Base-by-base conservation (phyloP, 2,113 vertebrate species). In the Dermatemys mawii region DNA sequence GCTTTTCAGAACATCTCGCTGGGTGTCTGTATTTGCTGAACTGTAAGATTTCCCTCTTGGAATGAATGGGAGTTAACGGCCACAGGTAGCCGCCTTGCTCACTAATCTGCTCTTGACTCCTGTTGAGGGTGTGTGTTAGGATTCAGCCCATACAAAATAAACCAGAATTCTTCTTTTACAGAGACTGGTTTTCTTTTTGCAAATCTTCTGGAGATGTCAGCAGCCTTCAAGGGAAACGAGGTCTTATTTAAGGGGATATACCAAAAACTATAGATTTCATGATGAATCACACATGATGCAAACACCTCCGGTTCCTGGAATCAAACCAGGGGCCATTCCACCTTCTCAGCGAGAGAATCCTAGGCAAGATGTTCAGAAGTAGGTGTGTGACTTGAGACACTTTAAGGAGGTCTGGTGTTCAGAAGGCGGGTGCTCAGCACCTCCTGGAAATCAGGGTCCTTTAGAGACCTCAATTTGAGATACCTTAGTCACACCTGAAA, bases 361-460 rank as follows among this genome's bases (percentile, higher is more conserved):
- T 26, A 8, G 73, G 8, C 3, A 2, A 12, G 41, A 41, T 73
- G 9, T 41, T 73, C 67, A 41, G 35, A 41, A 22, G 38, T 44
- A 38, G 38, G 70, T 75, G n/a, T 24, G 73, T 3, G 12, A 46
- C 26, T 16, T 46, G 24, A 46, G 12, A 76, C 12, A 6, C 41
- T 35, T 44, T 44, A 46, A 46, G 22, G 73, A 27, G 73, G 73
- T 46, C 41, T 16, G 73, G 73, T 27, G 44, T 29, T 76, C 38
- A 22, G 11, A 41, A n/a, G 19, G n/a, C 1, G 22, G 70, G 67
- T 38, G 17, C 0, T 0, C 12, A 86, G 79, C 87, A 35, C 54
- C 49, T 90, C 84, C 92, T 88, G 89, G 93, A 91, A 81, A 46
- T 85, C 12, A 0, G 50, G 76, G 60, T 0, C 0, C 70, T 9